Evolutionary conservation across 2,113 vertebrate genomes (phyloP), one percentile per base, ranked within the genome.

Genomic region (Anarrhichthys ocellatus): DNA sequence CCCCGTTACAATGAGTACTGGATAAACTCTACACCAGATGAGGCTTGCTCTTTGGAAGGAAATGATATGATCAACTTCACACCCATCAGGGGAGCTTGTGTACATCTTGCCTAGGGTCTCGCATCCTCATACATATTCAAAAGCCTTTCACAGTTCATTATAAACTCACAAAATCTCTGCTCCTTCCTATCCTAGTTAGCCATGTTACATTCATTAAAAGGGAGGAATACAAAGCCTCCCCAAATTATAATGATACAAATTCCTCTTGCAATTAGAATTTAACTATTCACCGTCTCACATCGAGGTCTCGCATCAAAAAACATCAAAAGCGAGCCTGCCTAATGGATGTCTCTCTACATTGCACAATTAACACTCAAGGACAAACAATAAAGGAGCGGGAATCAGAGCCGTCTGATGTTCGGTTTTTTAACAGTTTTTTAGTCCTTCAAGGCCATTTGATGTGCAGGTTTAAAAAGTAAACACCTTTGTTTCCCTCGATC

Each of bases 41-140:
- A 93, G 91, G 85, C 87, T 84, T 77, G 82, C 84, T 84, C 87
- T 91, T 81, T 90, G 86, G 85, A 90, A 93, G 92, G 88, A 92
- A 94, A 93, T 87, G 86, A 94, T 92, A 92, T 88, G 89, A 94
- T 94, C 93, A 94, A 94, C 94, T 95, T 95, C 92, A 92, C 93
- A 94, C 94, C 93, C 92, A 90, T 94, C 94, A 90, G 93, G 92
- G 94, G 92, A 92, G 91, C 94, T 88, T 90, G 94, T 95, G 92
- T 94, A 96, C 96, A 95, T 95, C 95, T 92, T 96, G 95, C 96
- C 94, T 93, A 82, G 87, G 94, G 96, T 96, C 93, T 93, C 88
- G 92, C 94, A 93, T 95, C 93, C 92, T 95, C 93, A 96, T 96
- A 91, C 95, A 96, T 96, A 97, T 96, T 96, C 95, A 96, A 95